Evolutionary conservation across 2,797 vertebrate species (phyloP).

Genomic region (Lerista edwardsae): DNA sequence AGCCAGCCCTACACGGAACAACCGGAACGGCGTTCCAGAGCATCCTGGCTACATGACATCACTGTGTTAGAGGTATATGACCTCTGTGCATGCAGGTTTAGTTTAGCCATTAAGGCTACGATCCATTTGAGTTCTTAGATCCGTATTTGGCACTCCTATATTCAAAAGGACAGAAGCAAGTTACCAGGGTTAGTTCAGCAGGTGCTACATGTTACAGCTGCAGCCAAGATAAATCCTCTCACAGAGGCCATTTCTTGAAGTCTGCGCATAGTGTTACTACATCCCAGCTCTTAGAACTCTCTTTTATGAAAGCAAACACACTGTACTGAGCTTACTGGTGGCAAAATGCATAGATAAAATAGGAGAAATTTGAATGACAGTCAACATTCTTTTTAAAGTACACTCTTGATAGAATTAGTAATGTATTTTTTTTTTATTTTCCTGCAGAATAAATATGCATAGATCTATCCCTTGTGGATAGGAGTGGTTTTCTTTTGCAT

Average conservation of each 20-base stretch:
- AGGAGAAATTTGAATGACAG: neutral
- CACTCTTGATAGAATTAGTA: neutral
- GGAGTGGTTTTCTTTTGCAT: neutral
- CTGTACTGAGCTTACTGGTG: no score
- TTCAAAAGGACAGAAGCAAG: neutral
- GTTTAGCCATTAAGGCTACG: neutral
- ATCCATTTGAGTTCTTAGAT: neutral
- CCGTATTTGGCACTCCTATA: neutral
- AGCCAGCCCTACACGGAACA: no score
- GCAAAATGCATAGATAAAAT: neutral
- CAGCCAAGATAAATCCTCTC: neutral
- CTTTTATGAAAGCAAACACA: no score
- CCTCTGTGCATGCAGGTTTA: neutral
- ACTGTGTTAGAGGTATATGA: neutral
- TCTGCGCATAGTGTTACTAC: no score
- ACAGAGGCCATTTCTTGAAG: neutral
- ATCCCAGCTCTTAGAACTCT: no score
- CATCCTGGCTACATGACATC: no score
- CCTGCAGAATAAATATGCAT: conserved; percentile 19
- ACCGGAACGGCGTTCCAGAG: no score
- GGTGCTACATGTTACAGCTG: neutral
- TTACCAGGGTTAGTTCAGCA: neutral
- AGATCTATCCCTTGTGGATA: conserved; percentile 19
- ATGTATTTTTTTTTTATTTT: conserved; percentile 26
- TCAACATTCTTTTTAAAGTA: neutral